Evolutionary conservation across 2,113 vertebrate genomes (phyloP).

Genomic region (Microtus oregoni): DNA sequence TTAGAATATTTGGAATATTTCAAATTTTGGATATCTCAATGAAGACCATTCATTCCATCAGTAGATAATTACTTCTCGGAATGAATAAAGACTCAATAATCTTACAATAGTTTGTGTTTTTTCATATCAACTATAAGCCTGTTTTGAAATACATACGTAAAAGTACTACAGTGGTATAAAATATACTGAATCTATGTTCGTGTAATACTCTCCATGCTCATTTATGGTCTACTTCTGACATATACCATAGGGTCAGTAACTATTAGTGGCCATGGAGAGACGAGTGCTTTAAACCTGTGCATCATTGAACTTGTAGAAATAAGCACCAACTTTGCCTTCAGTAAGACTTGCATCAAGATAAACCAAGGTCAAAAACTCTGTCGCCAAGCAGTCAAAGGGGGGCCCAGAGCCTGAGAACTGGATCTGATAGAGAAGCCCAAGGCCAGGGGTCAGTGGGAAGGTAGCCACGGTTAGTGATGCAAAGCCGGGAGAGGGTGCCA

Average conservation of each 20-base stretch:
- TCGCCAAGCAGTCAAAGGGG: background rate
- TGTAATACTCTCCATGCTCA: background rate
- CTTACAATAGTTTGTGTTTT: background rate
- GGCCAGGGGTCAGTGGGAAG: background rate
- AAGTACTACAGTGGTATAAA: background rate
- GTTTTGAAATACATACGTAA: slow-evolving; percentile 32
- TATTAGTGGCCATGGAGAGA: background rate
- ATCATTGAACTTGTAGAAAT: background rate
- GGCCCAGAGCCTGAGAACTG: background rate
- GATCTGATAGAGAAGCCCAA: background rate
- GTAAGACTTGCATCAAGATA: slow-evolving; percentile 8
- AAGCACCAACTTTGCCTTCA: background rate
- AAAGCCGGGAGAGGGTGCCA: background rate
- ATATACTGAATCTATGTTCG: background rate
- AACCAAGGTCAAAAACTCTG: background rate
- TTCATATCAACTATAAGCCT: background rate
- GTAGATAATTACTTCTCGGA: background rate
- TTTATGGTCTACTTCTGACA: background rate
- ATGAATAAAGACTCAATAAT: background rate
- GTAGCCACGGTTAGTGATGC: accelerated
- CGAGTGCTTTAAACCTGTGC: background rate
- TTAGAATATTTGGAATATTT: background rate
- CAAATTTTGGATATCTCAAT: background rate
- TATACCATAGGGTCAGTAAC: background rate
- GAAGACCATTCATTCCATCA: background rate